Conservation (phyloP, 2,888 invertebrate genomes). For the Rhagophthalmus giganteus region DNA sequence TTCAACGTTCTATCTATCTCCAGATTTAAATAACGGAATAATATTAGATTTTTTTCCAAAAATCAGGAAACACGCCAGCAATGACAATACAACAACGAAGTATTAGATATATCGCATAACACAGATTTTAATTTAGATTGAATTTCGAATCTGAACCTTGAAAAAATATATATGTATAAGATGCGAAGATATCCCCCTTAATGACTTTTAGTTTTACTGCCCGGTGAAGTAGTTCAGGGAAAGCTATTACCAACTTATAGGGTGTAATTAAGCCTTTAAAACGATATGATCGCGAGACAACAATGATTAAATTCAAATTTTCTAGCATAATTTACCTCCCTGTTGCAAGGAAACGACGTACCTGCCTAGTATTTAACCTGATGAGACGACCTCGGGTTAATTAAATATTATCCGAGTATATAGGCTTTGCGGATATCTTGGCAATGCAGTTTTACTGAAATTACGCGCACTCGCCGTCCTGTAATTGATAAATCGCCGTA, state of each 20-base stretch:
- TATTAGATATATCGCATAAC: neutral
- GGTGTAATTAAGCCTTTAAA: conserved; percentile 25
- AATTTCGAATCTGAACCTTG: conserved; percentile 2
- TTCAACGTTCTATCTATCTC: too few relatives aligned
- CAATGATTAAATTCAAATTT: conserved; percentile 25
- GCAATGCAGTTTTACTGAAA: neutral
- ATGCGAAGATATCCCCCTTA: conserved; percentile 20
- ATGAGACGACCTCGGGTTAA: conserved; percentile 7
- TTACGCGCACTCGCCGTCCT: neutral
- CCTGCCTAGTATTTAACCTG: conserved; percentile 10
- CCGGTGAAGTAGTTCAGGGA: conserved; percentile 13
- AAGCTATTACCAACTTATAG: conserved; percentile 17
- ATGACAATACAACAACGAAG: too few relatives aligned
- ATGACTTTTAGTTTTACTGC: conserved; percentile 20
- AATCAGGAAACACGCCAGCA: too few relatives aligned
- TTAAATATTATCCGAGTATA: conserved; percentile 2
- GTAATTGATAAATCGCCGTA: neutral
- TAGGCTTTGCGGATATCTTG: neutral
- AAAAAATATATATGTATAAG: conserved; percentile 10
- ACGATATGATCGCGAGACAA: conserved; percentile 20
- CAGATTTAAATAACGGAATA: too few relatives aligned
- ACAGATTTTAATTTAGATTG: conserved; percentile 18
- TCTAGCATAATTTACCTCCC: conserved; percentile 17
- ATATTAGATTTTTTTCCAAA: too few relatives aligned
- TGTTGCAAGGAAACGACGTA: conserved; percentile 6